These are phyloP conservation scores for Heliopora coerulea DNA, from an alignment of 92 coral and sea anemone species.

Conservation along the genomic window DNA sequence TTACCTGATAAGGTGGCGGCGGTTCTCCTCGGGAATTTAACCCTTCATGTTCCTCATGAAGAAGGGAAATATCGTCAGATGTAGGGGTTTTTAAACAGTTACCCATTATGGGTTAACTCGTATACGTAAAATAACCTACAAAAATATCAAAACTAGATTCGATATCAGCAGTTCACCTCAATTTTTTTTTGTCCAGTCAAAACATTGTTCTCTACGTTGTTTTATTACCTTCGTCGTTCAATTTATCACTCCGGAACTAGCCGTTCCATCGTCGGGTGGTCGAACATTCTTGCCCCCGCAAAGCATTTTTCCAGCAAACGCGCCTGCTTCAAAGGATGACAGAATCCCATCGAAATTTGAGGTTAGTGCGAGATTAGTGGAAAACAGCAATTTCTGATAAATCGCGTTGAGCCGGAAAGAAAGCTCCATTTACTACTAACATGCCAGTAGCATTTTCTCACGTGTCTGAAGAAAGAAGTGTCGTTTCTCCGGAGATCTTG, in stretches of 20 bases:
- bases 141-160: slow-evolving; percentile 3
- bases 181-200: slow-evolving; percentile 12
- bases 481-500: slow-evolving; percentile 71
- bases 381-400: too few species aligned
- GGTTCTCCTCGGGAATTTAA: slow-evolving; percentile 95
- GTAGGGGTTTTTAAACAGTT: slow-evolving; percentile 91
- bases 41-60: slow-evolving; percentile 88
- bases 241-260: slow-evolving; percentile 17
- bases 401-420: too few species aligned
- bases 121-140: not conserved
- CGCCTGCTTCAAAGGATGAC: slow-evolving; percentile 79
- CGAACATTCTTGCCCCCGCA: slow-evolving; percentile 2
- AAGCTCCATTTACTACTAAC: not conserved
- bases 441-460: slow-evolving; percentile 42
- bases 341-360: not conserved
- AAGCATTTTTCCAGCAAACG: slow-evolving; percentile 27
- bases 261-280: slow-evolving; percentile 24
- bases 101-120: slow-evolving; percentile 80
- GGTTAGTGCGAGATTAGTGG: slow-evolving; percentile 2
- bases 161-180: too few species aligned
- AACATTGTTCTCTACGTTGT: slow-evolving; percentile 16
- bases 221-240: not conserved
- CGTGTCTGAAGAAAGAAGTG: slow-evolving; percentile 69
- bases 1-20: slow-evolving; percentile 99
- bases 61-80: slow-evolving; percentile 93